Conservation (phyloP, 2,888 invertebrate genomes). For the Spicauda simplicius region DNA sequence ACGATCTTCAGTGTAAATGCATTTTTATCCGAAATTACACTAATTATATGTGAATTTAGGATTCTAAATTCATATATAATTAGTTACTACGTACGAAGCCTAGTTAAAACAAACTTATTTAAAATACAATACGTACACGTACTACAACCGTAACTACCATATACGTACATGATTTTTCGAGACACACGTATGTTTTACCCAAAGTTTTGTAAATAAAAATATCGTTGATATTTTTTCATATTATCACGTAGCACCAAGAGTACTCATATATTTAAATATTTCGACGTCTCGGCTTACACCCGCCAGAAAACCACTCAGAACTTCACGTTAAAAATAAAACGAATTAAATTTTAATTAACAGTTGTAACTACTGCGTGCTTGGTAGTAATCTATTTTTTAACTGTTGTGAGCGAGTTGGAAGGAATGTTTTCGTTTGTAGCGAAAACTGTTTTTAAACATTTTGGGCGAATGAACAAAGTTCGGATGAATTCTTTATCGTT, state of each 20-base stretch:
- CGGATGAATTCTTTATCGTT: not conserved
- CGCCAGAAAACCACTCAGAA: not conserved
- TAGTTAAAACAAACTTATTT: too few relatives aligned
- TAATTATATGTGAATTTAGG: too few relatives aligned
- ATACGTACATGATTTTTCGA: not conserved
- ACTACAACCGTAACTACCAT: too few relatives aligned
- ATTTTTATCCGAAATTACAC: too few relatives aligned
- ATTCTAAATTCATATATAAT: too few relatives aligned
- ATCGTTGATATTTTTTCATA: not conserved
- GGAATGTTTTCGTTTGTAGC: conserved; percentile 3
- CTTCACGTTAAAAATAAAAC: conserved; percentile 5
- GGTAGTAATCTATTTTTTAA: conserved; percentile 7
- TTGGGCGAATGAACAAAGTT: conserved; percentile 6
- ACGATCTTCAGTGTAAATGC: too few relatives aligned
- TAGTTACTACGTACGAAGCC: too few relatives aligned
- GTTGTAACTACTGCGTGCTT: conserved; percentile 8
- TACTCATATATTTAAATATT: not conserved
- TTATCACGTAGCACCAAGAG: not conserved
- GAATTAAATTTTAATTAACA: conserved; percentile 19
- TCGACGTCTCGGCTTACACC: not conserved
- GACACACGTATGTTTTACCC: not conserved
- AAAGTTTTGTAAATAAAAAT: not conserved
- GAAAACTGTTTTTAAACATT: conserved; percentile 5
- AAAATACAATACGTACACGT: too few relatives aligned
- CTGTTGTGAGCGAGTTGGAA: not conserved